These are phyloP conservation scores for Psophia crepitans DNA, from an alignment of 2,113 vertebrate species.

Conservation along the genomic window DNA sequence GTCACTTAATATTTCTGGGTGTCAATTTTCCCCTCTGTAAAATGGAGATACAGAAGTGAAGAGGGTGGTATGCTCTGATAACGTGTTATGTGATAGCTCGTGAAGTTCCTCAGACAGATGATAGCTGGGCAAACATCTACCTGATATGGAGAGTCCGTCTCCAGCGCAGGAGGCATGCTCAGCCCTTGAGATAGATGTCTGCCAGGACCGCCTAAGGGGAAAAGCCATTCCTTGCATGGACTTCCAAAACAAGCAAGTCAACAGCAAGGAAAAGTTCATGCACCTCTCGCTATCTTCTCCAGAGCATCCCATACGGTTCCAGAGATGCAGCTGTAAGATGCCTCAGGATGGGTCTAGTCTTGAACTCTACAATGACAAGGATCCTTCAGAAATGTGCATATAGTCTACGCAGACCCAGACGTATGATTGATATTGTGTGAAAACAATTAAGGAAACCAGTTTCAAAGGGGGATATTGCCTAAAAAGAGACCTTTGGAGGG, in stretches of 20 bases:
- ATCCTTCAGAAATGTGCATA: neutral
- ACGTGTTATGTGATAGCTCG: slow-evolving; percentile 44
- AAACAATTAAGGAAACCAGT: neutral
- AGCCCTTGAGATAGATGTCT: neutral
- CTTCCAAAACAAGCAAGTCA: slow-evolving; percentile 32
- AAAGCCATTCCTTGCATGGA: slow-evolving; percentile 23
- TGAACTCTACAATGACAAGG: neutral
- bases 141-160: neutral
- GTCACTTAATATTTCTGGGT: slow-evolving; percentile 59
- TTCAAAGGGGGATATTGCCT: neutral
- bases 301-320: neutral
- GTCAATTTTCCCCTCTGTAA: slow-evolving; percentile 35
- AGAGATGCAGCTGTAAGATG: neutral
- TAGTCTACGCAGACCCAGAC: neutral
- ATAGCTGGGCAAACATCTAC: slow-evolving; percentile 61
- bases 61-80: slow-evolving; percentile 47
- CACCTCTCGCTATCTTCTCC: neutral
- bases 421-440: too few relatives aligned
- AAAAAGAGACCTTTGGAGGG: neutral
- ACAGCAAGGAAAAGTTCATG: neutral
- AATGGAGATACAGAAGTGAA: slow-evolving; percentile 31
- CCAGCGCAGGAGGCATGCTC: neutral
- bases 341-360: neutral
- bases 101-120: slow-evolving; percentile 58
- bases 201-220: neutral